These are phyloP conservation scores for Acanthurus tractus DNA, from an alignment of 2,797 vertebrate genomes.

Conservation along the genomic window DNA sequence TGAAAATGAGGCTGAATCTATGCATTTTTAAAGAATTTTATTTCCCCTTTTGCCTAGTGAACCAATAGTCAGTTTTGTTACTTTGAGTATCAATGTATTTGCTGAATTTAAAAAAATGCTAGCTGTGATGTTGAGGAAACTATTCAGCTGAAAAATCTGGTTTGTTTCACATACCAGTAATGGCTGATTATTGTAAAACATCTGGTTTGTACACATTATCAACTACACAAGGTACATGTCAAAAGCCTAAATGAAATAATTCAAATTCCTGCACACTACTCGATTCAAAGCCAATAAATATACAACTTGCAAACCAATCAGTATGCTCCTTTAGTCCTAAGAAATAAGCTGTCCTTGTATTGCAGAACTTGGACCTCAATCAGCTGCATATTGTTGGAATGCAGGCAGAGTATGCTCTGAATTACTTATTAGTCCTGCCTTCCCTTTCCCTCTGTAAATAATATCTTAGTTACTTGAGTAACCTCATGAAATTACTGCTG, in stretches of 20 bases:
- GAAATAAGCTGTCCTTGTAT: neutral
- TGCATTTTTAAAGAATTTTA: conserved; percentile 2
- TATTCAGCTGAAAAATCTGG: neutral
- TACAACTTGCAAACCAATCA: no score
- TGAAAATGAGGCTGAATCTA: neutral
- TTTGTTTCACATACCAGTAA: no score
- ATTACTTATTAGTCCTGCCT: neutral
- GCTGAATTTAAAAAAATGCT: conserved; percentile 1
- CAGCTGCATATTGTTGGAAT: neutral
- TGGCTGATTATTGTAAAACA: no score
- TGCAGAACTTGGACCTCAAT: neutral
- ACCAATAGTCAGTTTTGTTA: conserved; percentile 15
- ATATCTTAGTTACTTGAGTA: neutral
- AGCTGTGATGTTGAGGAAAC: neutral
- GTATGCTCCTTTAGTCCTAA: neutral
- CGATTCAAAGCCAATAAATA: neutral
- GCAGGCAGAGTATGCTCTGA: no score
- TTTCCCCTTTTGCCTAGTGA: neutral
- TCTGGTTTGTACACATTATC: neutral
- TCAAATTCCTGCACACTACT: neutral
- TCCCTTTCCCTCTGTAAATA: neutral
- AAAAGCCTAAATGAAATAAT: neutral
- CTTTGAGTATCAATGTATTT: conserved; percentile 14
- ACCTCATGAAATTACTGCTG: neutral
- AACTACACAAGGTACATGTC: neutral